phyloP scores from a whole-genome alignment of 2,797 vertebrate genomes.

The Sebastes diploproa region DNA sequence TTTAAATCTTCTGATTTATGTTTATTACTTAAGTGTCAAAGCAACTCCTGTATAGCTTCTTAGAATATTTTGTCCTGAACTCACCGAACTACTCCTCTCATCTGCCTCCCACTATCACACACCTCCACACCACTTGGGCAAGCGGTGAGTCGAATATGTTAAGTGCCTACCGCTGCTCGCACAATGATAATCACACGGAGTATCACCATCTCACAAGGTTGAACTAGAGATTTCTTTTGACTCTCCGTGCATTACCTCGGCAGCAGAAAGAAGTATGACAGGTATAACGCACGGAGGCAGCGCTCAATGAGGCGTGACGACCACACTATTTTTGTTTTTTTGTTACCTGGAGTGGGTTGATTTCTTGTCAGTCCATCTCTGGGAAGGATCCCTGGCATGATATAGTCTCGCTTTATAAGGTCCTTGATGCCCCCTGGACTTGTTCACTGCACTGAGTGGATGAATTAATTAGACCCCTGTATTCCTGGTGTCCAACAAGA shows the following conservation, averaged over 20 bases:
- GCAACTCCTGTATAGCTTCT: neutral
- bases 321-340: neutral
- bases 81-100: conserved; percentile 17
- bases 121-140: conserved; percentile 43
- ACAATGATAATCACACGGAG: conserved; percentile 39
- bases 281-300: conserved; percentile 18
- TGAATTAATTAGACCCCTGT: conserved; percentile 66
- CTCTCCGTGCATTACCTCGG: neutral
- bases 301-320: conserved; percentile 45
- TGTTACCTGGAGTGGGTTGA: conserved; percentile 23
- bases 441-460: conserved; percentile 38
- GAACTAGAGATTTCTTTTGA: conserved; percentile 7
- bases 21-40: neutral
- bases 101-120: conserved; percentile 48
- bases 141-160: conserved; percentile 56
- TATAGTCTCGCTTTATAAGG: conserved; percentile 36
- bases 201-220: conserved; percentile 21
- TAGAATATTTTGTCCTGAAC: conserved; percentile 2
- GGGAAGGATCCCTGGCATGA: conserved; percentile 12
- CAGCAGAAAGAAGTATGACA: conserved; percentile 23
- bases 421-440: conserved; percentile 46
- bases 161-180: conserved; percentile 20
- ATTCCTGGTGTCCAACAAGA: conserved; percentile 49
- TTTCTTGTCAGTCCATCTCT: conserved; percentile 36
- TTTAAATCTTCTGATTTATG: too few species aligned